phyloP scores from a whole-genome alignment of 2,888 invertebrate species.

The Dione vanillae region DNA sequence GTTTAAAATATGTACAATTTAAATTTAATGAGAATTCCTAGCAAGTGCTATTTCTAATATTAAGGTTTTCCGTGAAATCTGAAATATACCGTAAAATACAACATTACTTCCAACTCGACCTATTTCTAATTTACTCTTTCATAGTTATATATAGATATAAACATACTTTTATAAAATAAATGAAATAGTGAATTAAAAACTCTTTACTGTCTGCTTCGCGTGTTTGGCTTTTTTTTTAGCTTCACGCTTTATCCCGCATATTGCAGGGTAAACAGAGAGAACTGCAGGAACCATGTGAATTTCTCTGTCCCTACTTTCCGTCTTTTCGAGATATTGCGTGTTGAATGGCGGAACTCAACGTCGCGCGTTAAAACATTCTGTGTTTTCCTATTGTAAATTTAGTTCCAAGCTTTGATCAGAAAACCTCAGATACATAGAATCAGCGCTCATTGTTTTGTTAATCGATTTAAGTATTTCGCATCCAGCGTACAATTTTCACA shows the following conservation, averaged over 20 bases:
- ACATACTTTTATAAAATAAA: no score
- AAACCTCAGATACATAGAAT: not conserved
- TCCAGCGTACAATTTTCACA: not conserved
- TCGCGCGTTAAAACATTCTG: no score
- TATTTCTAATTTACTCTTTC: slow-evolving; percentile 3
- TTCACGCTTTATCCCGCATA: no score
- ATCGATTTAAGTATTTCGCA: not conserved
- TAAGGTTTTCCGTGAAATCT: not conserved
- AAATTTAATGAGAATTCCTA: not conserved
- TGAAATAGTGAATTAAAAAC: no score
- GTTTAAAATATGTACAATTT: not conserved
- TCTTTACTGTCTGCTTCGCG: no score
- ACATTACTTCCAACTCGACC: not conserved
- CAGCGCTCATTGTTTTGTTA: not conserved
- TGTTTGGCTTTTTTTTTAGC: no score
- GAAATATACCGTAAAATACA: not conserved
- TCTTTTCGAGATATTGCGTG: not conserved
- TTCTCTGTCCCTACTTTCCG: not conserved
- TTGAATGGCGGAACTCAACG: no score
- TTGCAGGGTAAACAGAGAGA: no score
- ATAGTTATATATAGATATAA: no score
- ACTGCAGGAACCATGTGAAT: no score
- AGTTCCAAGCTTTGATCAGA: not conserved
- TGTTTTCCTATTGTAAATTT: no score
- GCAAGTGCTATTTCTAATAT: slow-evolving; percentile 5